Evolutionary conservation across 2,797 vertebrate species (phyloP).

Genomic region (Lophotriccus pileatus): DNA sequence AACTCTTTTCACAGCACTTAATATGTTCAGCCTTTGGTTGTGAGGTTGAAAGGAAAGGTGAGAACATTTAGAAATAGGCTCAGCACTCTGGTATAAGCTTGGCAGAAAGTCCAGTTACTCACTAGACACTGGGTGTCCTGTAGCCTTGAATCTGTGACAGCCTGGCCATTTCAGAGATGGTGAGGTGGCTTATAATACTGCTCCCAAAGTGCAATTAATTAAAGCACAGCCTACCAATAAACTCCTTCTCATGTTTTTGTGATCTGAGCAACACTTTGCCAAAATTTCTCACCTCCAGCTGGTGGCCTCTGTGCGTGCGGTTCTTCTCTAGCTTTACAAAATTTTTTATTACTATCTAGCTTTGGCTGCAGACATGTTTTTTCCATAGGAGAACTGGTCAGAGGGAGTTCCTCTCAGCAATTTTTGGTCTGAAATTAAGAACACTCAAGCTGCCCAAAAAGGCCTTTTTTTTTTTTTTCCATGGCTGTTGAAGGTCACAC

Average conservation of each 20-base stretch:
- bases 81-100: not conserved
- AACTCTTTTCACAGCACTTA: not conserved
- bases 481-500: conserved; percentile 41
- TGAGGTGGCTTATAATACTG: not conserved
- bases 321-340: not conserved
- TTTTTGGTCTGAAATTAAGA: conserved; percentile 26
- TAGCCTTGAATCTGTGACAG: not conserved
- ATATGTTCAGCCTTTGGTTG: not conserved
- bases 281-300: not conserved
- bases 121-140: not conserved
- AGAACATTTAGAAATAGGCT: not conserved
- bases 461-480: not conserved
- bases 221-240: not conserved
- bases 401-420: conserved; percentile 18
- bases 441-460: not conserved
- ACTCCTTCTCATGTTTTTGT: not conserved
- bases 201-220: not conserved
- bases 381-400: conserved; percentile 27
- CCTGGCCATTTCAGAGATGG: not conserved
- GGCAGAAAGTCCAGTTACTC: not conserved
- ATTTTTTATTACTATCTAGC: conserved; percentile 34
- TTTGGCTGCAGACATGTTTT: conserved; percentile 21
- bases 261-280: not conserved
- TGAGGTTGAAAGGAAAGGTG: not conserved
- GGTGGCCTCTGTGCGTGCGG: not conserved